phyloP scores from a whole-genome alignment of 1,140 invertebrate genomes.

The Bathynomus jamesi region DNA sequence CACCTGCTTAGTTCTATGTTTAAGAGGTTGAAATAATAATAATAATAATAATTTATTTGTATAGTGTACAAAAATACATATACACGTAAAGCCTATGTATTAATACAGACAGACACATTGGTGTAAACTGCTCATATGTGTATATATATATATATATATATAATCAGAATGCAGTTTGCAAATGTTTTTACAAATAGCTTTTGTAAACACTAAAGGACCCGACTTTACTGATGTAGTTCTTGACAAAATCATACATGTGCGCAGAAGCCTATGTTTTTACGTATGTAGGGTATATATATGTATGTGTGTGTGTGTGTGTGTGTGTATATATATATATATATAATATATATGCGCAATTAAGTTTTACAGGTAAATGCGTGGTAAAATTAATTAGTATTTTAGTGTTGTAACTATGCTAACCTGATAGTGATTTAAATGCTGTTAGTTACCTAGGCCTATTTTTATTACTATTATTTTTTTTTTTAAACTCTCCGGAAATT shows the following conservation, averaged over 20 bases:
- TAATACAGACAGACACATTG: not conserved
- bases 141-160: conserved; percentile 3
- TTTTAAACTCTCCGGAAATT: too few relatives aligned
- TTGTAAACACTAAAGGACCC: too few relatives aligned
- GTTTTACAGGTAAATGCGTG: too few relatives aligned
- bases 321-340: not conserved
- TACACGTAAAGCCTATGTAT: not conserved
- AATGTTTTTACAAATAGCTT: too few relatives aligned
- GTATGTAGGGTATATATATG: not conserved
- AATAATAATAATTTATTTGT: not conserved
- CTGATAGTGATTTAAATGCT: too few relatives aligned
- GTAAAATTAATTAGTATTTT: too few relatives aligned
- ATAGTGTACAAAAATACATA: not conserved
- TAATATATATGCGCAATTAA: not conserved
- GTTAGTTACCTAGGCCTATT: too few relatives aligned
- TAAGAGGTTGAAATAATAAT: not conserved
- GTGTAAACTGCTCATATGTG: not conserved
- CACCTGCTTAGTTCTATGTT: not conserved
- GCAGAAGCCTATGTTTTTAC: not conserved
- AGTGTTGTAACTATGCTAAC: too few relatives aligned
- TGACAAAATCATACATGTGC: not conserved
- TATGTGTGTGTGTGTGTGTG: not conserved
- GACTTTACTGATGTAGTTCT: too few relatives aligned
- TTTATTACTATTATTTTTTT: too few relatives aligned
- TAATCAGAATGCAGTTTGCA: too few relatives aligned